phyloP scores from a whole-genome alignment of 2,888 invertebrate species.

The Hyalella azteca region DNA sequence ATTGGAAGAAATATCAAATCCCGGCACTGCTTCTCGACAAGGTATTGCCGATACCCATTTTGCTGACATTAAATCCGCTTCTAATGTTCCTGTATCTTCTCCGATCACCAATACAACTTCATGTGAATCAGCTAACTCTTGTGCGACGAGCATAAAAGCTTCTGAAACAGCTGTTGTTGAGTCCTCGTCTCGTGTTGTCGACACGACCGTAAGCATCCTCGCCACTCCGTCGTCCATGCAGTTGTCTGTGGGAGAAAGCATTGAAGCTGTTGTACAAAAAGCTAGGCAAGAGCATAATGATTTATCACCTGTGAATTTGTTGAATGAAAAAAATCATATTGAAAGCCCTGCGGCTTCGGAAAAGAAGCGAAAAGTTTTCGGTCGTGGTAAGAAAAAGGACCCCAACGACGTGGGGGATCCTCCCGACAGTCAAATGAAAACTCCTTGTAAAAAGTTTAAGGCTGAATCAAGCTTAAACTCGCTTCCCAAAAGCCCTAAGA shows the following conservation, averaged over 20 bases:
- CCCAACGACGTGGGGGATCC: constrained; percentile 24
- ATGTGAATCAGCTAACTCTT: no score
- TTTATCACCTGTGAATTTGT: constrained; percentile 29
- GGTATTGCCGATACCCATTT: no score
- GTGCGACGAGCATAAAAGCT: not conserved
- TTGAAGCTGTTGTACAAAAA: constrained; percentile 52
- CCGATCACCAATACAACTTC: no score
- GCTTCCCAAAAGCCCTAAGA: not conserved
- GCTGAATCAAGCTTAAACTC: not conserved
- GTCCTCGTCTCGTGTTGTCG: not conserved
- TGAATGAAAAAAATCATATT: not conserved
- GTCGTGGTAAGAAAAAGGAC: constrained; percentile 50
- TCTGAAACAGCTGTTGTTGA: not conserved
- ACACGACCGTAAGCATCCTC: not conserved
- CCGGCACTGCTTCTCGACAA: no score
- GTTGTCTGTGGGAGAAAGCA: constrained; percentile 52
- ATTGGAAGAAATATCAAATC: no score
- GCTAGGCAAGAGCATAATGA: constrained; percentile 45
- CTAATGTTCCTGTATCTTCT: no score
- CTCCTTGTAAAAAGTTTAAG: constrained; percentile 1
- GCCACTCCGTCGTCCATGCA: constrained; percentile 46
- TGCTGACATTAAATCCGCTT: no score
- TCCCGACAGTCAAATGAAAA: not conserved
- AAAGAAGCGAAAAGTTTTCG: constrained; percentile 42
- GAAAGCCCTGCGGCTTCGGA: constrained; percentile 43